These are phyloP conservation scores for Syndactyla subalaris DNA, from an alignment of 2,797 vertebrate species.

Conservation along the genomic window DNA sequence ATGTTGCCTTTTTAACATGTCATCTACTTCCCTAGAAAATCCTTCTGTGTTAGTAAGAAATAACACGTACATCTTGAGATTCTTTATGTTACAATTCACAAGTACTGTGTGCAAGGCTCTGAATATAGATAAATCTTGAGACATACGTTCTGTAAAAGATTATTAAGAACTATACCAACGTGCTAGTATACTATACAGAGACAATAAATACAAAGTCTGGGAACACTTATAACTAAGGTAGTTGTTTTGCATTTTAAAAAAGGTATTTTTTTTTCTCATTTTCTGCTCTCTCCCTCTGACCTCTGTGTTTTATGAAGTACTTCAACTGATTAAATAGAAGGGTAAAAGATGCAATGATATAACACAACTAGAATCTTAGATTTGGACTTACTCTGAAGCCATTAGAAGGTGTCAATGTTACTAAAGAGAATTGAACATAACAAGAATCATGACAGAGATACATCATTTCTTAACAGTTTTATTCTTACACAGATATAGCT, in stretches of 20 bases:
- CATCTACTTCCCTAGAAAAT: constrained; percentile 27
- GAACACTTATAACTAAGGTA: background rate
- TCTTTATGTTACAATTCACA: constrained; percentile 13
- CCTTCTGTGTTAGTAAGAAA: background rate
- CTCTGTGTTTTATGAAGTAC: background rate
- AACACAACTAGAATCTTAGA: background rate
- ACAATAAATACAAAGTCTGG: background rate
- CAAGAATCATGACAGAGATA: background rate
- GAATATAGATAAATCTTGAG: background rate
- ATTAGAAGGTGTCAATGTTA: background rate
- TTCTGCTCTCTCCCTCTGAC: background rate
- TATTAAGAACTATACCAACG: background rate
- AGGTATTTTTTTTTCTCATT: background rate
- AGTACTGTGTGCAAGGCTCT: background rate
- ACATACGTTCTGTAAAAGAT: background rate
- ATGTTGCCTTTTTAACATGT: constrained; percentile 29
- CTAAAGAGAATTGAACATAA: background rate
- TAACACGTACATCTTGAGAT: constrained; percentile 10
- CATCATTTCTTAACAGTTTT: background rate
- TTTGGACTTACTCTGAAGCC: background rate
- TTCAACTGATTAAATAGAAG: background rate
- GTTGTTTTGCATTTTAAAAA: background rate
- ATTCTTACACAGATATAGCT: background rate
- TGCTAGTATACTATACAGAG: background rate
- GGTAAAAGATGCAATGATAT: background rate